Conservation (phyloP, 2,113 vertebrate genomes). For the Sylvietta virens region DNA sequence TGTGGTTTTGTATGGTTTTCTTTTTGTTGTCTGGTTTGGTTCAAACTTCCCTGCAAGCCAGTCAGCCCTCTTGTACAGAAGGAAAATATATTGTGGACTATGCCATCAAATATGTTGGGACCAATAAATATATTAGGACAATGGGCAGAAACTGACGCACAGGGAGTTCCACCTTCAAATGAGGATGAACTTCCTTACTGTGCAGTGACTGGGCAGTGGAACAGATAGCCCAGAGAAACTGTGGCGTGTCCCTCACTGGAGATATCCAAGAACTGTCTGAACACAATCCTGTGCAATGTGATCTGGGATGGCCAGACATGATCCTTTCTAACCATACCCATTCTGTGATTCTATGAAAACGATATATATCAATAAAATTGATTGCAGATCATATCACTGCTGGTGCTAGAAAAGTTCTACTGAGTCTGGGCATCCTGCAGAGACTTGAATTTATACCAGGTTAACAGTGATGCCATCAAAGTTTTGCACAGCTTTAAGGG, state of each 20-base stretch:
- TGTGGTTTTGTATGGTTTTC: background rate
- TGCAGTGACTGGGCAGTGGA: background rate
- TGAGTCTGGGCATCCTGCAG: background rate
- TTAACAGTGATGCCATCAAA: fast-evolving
- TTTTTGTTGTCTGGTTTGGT: background rate
- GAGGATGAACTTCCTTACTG: background rate
- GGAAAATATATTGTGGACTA: background rate
- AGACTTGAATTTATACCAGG: background rate
- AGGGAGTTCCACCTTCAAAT: background rate
- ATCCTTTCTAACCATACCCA: background rate
- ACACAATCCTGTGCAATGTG: background rate
- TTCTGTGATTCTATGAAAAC: background rate
- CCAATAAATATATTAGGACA: background rate
- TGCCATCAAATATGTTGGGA: background rate
- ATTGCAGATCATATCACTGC: background rate
- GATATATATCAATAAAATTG: background rate
- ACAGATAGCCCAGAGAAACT: background rate
- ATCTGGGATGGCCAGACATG: background rate
- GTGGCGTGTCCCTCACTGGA: background rate
- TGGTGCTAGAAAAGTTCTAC: background rate
- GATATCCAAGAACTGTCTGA: background rate
- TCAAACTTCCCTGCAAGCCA: background rate
- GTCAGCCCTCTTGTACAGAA: background rate
- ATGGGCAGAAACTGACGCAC: background rate
- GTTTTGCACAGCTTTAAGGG: background rate